Base-by-base conservation (phyloP, 1,140 invertebrate species). In the Nephotettix cincticeps region DNA sequence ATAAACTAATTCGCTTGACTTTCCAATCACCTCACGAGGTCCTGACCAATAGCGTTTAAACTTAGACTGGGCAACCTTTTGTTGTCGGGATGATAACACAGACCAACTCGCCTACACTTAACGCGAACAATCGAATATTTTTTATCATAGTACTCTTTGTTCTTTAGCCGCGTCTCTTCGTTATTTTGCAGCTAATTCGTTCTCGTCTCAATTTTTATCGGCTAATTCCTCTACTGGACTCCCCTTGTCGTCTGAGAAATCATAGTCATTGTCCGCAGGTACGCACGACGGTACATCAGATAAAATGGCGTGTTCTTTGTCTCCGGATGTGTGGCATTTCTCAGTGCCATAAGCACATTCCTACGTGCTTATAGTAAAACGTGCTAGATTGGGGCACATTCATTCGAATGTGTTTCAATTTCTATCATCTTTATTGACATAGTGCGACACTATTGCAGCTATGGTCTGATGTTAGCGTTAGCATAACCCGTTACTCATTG, bases 41-140 rank as follows among this genome's bases (percentile, higher is more conserved):
- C 47, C 47, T 51, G 47, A 51, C 47, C 47, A 51, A 21, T 51
- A 51, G n/a, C 47, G 47, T 21, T 51, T 51, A n/a, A 51, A 51
- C 19, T 51, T 51, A 11, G 47, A 4, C 4, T 51, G 14, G 19
- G 19, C 47, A 4, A 6, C 47, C 21, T 51, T 51, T 21, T 51
- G 19, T 11, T 51, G 47, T 51, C 47, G 14, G 47, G 47, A 21
- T 51, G 47, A 51, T 51, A 51, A 19, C 32, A 36, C 14, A 36
- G 4, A 36, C 32, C 32, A 36, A 36, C 4, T 36, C 32, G 32
- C 4, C 47, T 19, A 51, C 19, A 51, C 19, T 4, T 21, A 51
- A n/a, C 4, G 3, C 47, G 6, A 51, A 17, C 47, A 19, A n/a
- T 9, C 47, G 14, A 17, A n/a, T 51, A 51, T 51, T 51, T 40